Evolutionary conservation across 2,797 vertebrate genomes (phyloP).

Genomic region (Ispidina lecontei): DNA sequence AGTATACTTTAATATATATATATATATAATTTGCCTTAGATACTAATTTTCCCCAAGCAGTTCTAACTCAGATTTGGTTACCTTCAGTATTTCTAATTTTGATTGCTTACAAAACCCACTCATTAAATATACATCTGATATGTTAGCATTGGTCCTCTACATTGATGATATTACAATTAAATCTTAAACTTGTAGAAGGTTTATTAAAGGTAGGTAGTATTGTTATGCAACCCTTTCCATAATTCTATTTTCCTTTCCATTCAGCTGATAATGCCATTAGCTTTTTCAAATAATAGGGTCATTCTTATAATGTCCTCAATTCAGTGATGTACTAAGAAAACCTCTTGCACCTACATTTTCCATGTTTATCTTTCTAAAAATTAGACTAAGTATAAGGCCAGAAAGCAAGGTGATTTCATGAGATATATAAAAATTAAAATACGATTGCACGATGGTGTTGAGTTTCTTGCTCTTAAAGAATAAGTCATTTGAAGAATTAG

Average conservation of each 20-base stretch:
- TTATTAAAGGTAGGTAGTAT: background rate
- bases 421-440: background rate
- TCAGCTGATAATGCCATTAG: background rate
- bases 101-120: background rate
- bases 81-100: background rate
- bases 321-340: background rate
- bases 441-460: background rate
- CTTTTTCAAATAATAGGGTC: conserved; percentile 9
- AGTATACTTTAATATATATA: background rate
- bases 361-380: background rate
- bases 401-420: background rate
- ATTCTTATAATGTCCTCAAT: background rate
- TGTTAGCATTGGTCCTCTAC: background rate
- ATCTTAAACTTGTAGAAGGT: background rate
- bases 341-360: background rate
- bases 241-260: background rate
- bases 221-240: background rate
- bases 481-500: background rate
- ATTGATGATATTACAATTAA: background rate
- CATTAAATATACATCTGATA: conserved; percentile 9
- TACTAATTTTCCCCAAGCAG: background rate
- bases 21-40: background rate
- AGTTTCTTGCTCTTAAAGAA: background rate
- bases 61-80: background rate
- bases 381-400: background rate